Evolutionary conservation across 2,797 vertebrate genomes (phyloP), one percentile per base, ranked within the genome.

Genomic region (Sebastes hopkinsi): DNA sequence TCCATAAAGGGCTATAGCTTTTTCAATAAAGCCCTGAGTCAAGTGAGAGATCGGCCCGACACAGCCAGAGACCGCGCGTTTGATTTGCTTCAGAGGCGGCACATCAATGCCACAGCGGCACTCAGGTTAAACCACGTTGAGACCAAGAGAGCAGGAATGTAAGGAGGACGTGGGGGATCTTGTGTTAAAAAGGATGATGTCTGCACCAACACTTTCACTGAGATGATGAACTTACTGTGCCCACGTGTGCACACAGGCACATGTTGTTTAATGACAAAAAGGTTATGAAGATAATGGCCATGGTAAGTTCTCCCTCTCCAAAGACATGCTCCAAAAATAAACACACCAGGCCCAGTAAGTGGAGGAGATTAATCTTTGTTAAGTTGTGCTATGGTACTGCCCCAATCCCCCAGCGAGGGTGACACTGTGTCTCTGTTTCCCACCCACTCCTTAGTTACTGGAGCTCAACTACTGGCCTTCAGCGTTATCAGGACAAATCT

Each of bases 1-100:
- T 91, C 91, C 88, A 92, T 94, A 92, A 95, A 95, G 91, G 85
- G 79, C 93, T 87, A 81, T 80, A 80, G 88, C 84, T 91, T 95
- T 91, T 92, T 92, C 93, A 93, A 94, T 91, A 92, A 91, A 86
- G 82, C 86, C 85, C 75, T 7, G 67, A 85, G 91, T 94, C 88
- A 89, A 81, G 92, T 91, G 84, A 90, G 89, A 88, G 87, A 88
- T 71, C 22, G 58, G 80, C 27, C 73, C 75, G 89, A 92, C 88
- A 81, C 80, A 82, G 81, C 80, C 80, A 56, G 79, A 88, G 78
- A 72, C 76, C 34, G 32, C 6, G 14, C 11, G 30, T 90, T 92
- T 92, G 89, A 91, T 88, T 89, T 89, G 83, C 83, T 82, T 84
- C 75, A 86, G 84, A 86, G 71, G 79, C 75, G 52, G 79, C 80